Evolutionary conservation across 2,797 vertebrate genomes (phyloP).

Genomic region (Syngnathus acus): DNA sequence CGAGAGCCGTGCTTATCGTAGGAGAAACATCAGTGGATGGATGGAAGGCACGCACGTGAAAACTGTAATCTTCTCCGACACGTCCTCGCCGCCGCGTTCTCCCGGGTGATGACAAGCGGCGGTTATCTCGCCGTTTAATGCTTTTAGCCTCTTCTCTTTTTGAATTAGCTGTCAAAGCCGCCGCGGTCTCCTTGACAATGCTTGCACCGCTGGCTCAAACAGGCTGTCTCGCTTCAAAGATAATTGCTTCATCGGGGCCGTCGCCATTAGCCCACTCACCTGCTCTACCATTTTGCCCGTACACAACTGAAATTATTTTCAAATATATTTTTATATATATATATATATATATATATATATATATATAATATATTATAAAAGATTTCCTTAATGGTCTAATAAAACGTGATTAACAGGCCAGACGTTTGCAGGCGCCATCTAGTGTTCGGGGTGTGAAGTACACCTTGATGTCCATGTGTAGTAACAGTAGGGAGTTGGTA

Average conservation of each 20-base stretch:
- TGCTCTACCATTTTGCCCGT: background rate
- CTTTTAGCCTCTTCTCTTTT: slow-evolving; percentile 46
- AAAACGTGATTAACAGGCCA: too few relatives aligned
- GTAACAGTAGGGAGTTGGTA: slow-evolving; percentile 41
- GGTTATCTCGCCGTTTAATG: slow-evolving; percentile 49
- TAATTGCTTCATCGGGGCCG: slow-evolving; percentile 76
- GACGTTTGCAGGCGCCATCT: too few relatives aligned
- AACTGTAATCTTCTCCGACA: slow-evolving; percentile 44
- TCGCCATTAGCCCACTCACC: slow-evolving; percentile 44
- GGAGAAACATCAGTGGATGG: background rate
- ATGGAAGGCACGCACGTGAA: slow-evolving; percentile 23
- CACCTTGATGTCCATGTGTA: slow-evolving; percentile 53
- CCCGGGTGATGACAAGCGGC: slow-evolving; percentile 47
- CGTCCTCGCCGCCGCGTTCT: slow-evolving; percentile 28
- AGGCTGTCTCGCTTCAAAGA: slow-evolving; percentile 66
- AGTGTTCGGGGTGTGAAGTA: slow-evolving; percentile 20
- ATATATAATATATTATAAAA: too few relatives aligned
- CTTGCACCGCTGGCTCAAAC: slow-evolving; percentile 68
- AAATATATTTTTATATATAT: too few relatives aligned
- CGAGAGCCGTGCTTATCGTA: background rate
- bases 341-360: too few relatives aligned
- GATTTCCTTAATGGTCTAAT: too few relatives aligned
- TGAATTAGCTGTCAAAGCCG: slow-evolving; percentile 60
- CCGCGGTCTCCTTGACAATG: slow-evolving; percentile 44
- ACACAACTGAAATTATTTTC: background rate